phyloP scores from a whole-genome alignment of 2,888 invertebrate genomes.

The Xanthia togata region DNA sequence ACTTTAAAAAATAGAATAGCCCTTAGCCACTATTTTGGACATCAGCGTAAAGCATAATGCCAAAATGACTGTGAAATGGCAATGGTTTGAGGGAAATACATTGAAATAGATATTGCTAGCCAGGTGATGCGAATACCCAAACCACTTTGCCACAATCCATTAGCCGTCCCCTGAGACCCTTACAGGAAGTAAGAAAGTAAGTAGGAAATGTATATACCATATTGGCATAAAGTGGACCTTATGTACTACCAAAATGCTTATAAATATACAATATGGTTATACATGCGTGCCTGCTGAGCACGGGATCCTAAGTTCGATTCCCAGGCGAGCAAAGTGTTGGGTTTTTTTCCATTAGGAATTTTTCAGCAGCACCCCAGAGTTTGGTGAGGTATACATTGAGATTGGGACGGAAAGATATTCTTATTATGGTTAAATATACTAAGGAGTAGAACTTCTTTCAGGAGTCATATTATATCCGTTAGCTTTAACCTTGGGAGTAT shows the following conservation, averaged over 20 bases:
- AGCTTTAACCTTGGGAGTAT: no score
- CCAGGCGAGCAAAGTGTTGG: neutral
- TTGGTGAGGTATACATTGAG: neutral
- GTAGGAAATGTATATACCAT: neutral
- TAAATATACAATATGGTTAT: neutral
- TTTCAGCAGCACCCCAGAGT: neutral
- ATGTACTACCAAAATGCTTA: neutral
- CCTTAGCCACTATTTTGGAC: slow-evolving; percentile 10
- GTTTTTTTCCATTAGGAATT: neutral
- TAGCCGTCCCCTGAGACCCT: slow-evolving; percentile 31
- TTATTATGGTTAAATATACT: neutral
- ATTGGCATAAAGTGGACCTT: neutral
- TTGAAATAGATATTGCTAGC: slow-evolving; percentile 2
- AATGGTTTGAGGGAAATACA: slow-evolving; percentile 6
- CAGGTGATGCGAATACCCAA: slow-evolving; percentile 18
- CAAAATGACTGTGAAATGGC: slow-evolving; percentile 12
- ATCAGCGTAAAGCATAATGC: no score
- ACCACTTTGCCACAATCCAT: slow-evolving; percentile 53
- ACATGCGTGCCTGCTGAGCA: neutral
- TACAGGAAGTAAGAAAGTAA: slow-evolving; percentile 15
- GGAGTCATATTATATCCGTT: neutral
- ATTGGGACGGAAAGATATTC: neutral
- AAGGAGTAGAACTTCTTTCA: neutral
- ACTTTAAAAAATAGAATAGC: neutral
- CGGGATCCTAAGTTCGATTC: neutral